Percentiles rank a stretch among this genome's conserved stretches.
Conservation (phyloP, 2,113 vertebrate species). For the Paramormyrops kingsleyae region DNA sequence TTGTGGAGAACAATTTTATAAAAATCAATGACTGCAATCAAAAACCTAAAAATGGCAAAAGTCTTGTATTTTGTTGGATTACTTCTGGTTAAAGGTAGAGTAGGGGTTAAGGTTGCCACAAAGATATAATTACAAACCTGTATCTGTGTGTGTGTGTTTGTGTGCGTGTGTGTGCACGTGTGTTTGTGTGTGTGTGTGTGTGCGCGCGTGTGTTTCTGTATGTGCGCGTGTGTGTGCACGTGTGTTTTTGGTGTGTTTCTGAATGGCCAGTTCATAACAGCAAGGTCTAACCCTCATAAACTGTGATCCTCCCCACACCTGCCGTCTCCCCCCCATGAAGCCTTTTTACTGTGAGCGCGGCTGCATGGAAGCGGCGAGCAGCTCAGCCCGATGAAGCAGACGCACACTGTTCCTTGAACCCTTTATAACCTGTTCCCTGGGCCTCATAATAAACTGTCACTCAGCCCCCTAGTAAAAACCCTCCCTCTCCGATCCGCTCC, state of each 20-base stretch:
- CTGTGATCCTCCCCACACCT: not conserved
- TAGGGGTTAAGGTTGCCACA: not conserved
- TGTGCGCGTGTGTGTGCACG: no score
- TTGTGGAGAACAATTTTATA: not conserved
- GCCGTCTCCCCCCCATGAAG: not conserved
- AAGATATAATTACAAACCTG: no score
- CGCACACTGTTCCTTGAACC: conserved; percentile 10
- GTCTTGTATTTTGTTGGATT: not conserved
- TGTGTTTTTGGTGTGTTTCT: not conserved
- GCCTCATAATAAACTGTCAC: conserved; percentile 21
- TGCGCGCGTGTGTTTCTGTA: no score
- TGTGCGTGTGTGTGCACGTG: not conserved
- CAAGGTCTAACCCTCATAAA: not conserved
- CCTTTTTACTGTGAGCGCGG: not conserved
- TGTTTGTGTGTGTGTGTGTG: no score
- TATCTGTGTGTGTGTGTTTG: no score
- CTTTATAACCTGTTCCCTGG: conserved; percentile 8
- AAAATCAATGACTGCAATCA: not conserved
- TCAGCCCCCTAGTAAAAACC: not conserved
- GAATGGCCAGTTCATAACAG: not conserved
- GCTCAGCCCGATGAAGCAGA: not conserved
- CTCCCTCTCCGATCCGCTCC: not conserved
- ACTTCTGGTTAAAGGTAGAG: not conserved
- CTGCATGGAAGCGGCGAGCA: not conserved
- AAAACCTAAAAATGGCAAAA: not conserved